Evolutionary conservation across 2,888 invertebrate species (phyloP).

Genomic region (Cosmorhoe ocellata): DNA sequence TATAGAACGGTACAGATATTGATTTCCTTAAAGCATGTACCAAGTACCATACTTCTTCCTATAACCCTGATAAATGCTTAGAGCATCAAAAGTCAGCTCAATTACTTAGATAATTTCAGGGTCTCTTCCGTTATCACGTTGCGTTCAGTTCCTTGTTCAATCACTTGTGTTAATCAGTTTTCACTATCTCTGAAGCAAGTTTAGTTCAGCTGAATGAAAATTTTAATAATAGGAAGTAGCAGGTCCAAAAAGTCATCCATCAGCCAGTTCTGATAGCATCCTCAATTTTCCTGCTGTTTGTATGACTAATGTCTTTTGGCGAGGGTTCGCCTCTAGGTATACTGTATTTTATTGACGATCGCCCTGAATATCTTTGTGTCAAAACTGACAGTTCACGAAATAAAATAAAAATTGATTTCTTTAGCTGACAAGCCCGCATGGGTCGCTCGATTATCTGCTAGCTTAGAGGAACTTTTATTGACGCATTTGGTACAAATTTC

Average conservation of each 20-base stretch:
- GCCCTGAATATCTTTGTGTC: slow-evolving; percentile 13
- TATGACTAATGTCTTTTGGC: slow-evolving; percentile 20
- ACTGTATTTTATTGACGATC: slow-evolving; percentile 8
- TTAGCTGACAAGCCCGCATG: slow-evolving; percentile 49
- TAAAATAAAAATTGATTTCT: slow-evolving; percentile 32
- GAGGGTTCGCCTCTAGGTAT: no score
- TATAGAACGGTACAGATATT: no score
- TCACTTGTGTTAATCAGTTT: background rate
- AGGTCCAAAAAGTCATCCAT: slow-evolving; percentile 18
- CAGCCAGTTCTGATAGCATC: slow-evolving; percentile 20
- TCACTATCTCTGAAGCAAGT: background rate
- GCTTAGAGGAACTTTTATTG: slow-evolving; percentile 50
- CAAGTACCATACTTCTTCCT: background rate
- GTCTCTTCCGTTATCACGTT: slow-evolving; percentile 47
- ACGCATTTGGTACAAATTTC: slow-evolving; percentile 50
- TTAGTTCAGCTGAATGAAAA: slow-evolving; percentile 2
- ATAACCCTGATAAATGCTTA: slow-evolving; percentile 37
- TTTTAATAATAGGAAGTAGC: background rate
- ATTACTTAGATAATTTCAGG: slow-evolving; percentile 44
- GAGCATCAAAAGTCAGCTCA: slow-evolving; percentile 38
- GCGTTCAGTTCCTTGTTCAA: slow-evolving; percentile 30
- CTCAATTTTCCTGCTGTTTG: slow-evolving; percentile 23
- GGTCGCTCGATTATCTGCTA: slow-evolving; percentile 38
- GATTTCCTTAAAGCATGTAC: background rate
- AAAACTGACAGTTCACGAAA: slow-evolving; percentile 15